Evolutionary conservation across 2,888 invertebrate genomes (phyloP).

Genomic region (Coleophora flavipennella): DNA sequence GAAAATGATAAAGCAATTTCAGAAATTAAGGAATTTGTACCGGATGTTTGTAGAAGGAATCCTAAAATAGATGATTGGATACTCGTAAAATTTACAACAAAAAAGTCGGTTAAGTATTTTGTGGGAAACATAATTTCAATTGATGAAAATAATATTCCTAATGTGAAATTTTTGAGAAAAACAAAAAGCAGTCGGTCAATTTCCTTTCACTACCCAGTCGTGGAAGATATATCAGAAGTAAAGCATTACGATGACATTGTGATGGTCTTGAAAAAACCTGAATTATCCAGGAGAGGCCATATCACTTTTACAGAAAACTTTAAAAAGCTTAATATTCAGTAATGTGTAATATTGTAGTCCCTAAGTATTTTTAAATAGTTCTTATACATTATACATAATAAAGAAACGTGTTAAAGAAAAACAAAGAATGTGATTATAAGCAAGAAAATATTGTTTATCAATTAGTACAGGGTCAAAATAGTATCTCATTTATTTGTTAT

Average conservation of each 20-base stretch:
- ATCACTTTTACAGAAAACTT: constrained; percentile 10
- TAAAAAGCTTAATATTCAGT: constrained; percentile 3
- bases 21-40: background rate
- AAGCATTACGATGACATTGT: constrained; percentile 10
- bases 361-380: too few species aligned
- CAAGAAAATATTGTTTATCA: background rate
- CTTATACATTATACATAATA: too few species aligned
- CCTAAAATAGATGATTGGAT: constrained; percentile 12
- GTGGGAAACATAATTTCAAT: constrained; percentile 12
- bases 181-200: constrained; percentile 9
- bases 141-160: constrained; percentile 9
- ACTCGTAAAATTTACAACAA: constrained; percentile 14
- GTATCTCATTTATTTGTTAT: background rate
- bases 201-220: constrained; percentile 11
- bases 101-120: constrained; percentile 15
- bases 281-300: constrained; percentile 10
- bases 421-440: too few species aligned
- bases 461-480: background rate
- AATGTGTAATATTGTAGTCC: background rate
- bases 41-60: background rate
- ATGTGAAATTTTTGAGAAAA: constrained; percentile 12
- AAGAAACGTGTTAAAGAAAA: too few species aligned
- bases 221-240: constrained; percentile 14
- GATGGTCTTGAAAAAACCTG: constrained; percentile 11
- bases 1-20: too few species aligned